Base-by-base conservation (phyloP, 2,797 vertebrate species). In the Oryzias dopingdopingensis region DNA sequence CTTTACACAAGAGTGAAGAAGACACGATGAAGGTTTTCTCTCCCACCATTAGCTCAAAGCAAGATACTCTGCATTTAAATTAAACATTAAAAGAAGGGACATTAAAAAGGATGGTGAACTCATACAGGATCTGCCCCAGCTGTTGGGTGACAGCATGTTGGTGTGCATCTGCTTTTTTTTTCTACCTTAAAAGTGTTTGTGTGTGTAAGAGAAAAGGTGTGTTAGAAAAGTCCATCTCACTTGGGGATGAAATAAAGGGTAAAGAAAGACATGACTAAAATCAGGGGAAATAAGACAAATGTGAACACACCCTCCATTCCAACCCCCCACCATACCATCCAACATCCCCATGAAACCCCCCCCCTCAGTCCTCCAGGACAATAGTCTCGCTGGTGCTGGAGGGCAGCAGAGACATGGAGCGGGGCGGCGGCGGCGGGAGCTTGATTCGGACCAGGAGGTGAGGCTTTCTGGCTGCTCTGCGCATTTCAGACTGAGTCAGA, bases 351-450 rank as follows among this genome's bases (percentile, higher is more conserved):
- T 43, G 18, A 3, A n/a, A 2, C 10, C 42, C 14, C 4, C 4
- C 4, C 5, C 42, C 6, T 5, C 88, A 96, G 83, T 97, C 95
- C 87, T 96, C 95, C 85, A 97, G 90, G 73, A 97, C 91, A 20
- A 97, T 96, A 76, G 95, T 94, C 72, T 97, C 95, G 16, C 88
- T 96, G 92, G 94, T 96, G 90, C 93, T 96, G 86, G 94, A 92
- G 62, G 94, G 92, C 49, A 94, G 88, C 48, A 94, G 76, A 48
- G 94, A 89, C 58, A 89, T 56, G 47, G 90, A 70, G 32, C 93
- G 83, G 0, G 93, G 89, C 26, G 93, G 88, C 0, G 93, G 89
- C 2, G 86, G 80, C 0, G 90, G 90, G 51, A 94, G 81, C 87
- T 96, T 96, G 89, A 95, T 92, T 77, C 93, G 92, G 72, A 97